phyloP scores from a whole-genome alignment of 2,888 invertebrate species.

The Ornithoptera priamus region DNA sequence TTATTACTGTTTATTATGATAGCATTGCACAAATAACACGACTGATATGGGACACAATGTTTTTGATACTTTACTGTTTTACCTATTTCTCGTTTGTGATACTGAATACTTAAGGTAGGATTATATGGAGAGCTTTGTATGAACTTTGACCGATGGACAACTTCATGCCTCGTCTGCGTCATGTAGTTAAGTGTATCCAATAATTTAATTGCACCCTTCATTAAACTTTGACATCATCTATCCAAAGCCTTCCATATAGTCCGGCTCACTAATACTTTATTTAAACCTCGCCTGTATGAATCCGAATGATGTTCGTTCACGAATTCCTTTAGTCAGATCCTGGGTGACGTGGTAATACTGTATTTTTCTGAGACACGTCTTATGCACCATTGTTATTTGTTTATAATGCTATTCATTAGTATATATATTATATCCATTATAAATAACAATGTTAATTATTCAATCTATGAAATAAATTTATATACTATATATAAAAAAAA shows the following conservation, averaged over 20 bases:
- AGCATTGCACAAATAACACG: constrained; percentile 76
- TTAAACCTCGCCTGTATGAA: constrained; percentile 62
- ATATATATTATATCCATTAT: constrained; percentile 15
- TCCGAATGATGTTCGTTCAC: constrained; percentile 57
- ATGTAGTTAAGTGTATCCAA: constrained; percentile 13
- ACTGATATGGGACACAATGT: constrained; percentile 79
- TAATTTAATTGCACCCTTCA: constrained; percentile 10
- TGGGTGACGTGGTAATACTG: constrained; percentile 4
- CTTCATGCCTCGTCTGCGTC: constrained; percentile 10
- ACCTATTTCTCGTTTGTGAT: constrained; percentile 69
- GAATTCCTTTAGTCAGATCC: constrained; percentile 45
- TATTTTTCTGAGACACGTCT: constrained; percentile 9
- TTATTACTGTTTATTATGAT: constrained; percentile 68
- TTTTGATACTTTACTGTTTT: constrained; percentile 77
- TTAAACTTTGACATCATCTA: constrained; percentile 9
- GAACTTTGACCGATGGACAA: constrained; percentile 15
- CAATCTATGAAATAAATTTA: constrained; percentile 25
- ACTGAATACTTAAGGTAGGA: constrained; percentile 46
- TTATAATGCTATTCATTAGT: constrained; percentile 26
- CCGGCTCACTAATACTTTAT: constrained; percentile 44
- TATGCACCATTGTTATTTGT: constrained; percentile 31
- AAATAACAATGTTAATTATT: constrained; percentile 26
- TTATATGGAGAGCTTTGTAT: constrained; percentile 37
- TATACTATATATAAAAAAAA: constrained; percentile 17
- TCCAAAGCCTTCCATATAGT: constrained; percentile 28